Conservation (phyloP, 2,797 vertebrate species). For the Oceanodroma leucorhoa region DNA sequence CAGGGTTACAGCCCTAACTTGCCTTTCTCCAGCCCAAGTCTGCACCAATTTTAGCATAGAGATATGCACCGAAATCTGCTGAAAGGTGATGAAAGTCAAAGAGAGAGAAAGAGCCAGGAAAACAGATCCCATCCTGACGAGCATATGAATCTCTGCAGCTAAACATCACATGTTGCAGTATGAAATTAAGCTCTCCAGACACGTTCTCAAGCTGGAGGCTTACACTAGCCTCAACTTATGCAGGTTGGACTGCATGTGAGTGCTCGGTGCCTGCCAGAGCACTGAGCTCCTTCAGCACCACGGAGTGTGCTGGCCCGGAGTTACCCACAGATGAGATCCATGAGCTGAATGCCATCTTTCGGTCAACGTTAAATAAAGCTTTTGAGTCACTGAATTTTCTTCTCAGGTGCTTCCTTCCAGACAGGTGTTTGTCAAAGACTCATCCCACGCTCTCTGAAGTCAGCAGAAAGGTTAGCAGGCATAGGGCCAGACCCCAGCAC, state of each 20-base stretch:
- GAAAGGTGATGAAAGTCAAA: neutral
- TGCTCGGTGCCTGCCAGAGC: neutral
- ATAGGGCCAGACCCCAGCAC: neutral
- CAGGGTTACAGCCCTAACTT: neutral
- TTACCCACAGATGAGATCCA: neutral
- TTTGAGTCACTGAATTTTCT: neutral
- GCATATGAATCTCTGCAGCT: neutral
- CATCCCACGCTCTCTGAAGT: neutral
- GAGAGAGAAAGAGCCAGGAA: neutral
- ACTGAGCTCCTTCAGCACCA: neutral
- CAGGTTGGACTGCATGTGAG: neutral
- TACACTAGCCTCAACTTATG: neutral
- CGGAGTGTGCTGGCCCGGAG: fast-evolving
- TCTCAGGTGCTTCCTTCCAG: neutral
- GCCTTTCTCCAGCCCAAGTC: neutral
- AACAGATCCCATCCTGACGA: neutral
- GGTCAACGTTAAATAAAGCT: neutral
- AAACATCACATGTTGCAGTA: neutral
- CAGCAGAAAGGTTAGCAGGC: neutral
- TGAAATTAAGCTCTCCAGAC: neutral
- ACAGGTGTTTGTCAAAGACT: neutral
- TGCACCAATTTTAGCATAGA: neutral
- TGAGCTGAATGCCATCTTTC: neutral
- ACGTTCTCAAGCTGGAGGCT: neutral
- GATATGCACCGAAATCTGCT: neutral